Evolutionary conservation across 1,140 invertebrate species (phyloP).

Genomic region (Sipha flava): DNA sequence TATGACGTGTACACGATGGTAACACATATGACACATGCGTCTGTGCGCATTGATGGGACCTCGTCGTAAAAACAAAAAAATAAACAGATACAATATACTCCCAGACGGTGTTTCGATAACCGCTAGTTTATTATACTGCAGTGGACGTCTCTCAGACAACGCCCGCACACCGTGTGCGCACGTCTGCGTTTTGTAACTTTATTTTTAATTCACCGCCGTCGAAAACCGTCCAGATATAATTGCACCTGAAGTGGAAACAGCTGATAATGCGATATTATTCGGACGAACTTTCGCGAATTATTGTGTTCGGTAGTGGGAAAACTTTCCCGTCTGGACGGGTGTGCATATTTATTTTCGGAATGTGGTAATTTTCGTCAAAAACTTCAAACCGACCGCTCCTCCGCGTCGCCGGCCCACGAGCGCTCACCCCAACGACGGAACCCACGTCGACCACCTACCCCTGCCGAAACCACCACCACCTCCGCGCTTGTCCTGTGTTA

Average conservation of each 20-base stretch:
- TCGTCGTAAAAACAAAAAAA: no score
- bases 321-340: not conserved
- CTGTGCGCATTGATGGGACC: no score
- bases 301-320: not conserved
- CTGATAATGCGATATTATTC: conserved; percentile 14
- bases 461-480: not conserved
- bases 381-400: not conserved
- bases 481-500: not conserved
- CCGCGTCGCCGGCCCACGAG: not conserved
- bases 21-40: no score
- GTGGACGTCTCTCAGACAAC: no score
- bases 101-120: no score
- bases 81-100: no score
- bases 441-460: no score
- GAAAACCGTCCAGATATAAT: not conserved
- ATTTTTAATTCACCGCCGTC: not conserved
- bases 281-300: not conserved
- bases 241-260: conserved; percentile 9
- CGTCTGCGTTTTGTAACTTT: not conserved
- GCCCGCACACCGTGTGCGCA: no score
- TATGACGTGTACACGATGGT: no score
- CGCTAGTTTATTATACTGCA: no score
- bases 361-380: conserved; percentile 21
- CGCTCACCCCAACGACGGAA: no score
- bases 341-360: conserved; percentile 7